Base-by-base conservation (phyloP, 2,888 invertebrate genomes). In the Marronus borbonicus region DNA sequence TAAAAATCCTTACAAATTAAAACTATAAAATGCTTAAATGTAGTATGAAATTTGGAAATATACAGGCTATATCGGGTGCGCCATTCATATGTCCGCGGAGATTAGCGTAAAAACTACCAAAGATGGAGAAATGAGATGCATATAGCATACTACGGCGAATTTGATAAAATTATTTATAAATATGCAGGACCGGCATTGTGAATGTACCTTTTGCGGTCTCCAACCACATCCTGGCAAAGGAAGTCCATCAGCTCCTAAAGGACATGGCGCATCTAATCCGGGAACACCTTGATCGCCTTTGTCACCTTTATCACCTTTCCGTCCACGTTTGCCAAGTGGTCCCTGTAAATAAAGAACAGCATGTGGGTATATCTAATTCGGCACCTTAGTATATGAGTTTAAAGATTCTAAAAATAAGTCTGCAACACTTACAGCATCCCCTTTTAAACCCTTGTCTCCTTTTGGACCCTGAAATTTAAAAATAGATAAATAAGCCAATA, bases 211-310 rank as follows among this genome's bases (percentile, higher is more conserved):
- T 85, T 94, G 93, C 84, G 96, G 95, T 89, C 96, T 91, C 97
- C 97, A 97, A 84, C 97, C 97, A 89, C 98, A 99, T 85, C 98
- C 98, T 76, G 98, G 97, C 85, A 99, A 90, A 80, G 98, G 98
- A 86, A 98, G 92, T 80, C 99, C 99, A 89, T 99, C 98, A 72
- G 95, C 93, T 78, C 98, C 99, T 78, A 98, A 91, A 82, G 99
- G 99, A 90, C 99, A 99, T n/a, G 98, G 98, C 64, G 99, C 99
- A 90, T 99, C 98, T 85, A 99, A 90, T 52, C 98, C 98, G 50
- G 98, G 98, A 83, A 98, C 97, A 83, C 98, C 98, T 91, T 97
- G 96, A 86, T 97, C 97, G 78, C 98, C 98, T 90, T 96, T 96
- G 86, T 95, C 95, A 58, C 98, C 98, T 86, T 94, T 94, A 89